Evolutionary conservation across 2,888 invertebrate species (phyloP).

Genomic region (Spicauda simplicius): DNA sequence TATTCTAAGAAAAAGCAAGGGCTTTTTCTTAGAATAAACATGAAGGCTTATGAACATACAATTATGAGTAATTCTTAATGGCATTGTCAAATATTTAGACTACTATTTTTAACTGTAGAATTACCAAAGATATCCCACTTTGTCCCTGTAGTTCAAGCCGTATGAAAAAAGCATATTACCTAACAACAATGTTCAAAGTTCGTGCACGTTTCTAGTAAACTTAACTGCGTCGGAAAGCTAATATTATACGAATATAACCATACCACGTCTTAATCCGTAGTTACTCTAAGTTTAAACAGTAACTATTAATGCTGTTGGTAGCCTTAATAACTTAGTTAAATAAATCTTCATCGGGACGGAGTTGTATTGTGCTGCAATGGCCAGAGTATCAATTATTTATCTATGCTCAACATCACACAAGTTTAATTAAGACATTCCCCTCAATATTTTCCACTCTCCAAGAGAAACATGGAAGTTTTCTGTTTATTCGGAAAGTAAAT

Average conservation of each 20-base stretch:
- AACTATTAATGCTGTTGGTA: not conserved
- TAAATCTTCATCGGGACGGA: constrained; percentile 19
- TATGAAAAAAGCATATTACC: too few species aligned
- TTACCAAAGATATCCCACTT: too few species aligned
- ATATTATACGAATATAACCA: not conserved
- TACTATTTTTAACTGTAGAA: too few species aligned
- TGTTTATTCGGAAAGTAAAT: constrained; percentile 58
- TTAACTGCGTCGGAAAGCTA: not conserved
- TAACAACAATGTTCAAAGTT: too few species aligned
- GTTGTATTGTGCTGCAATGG: constrained; percentile 8
- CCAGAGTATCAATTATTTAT: constrained; percentile 44
- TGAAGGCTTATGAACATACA: too few species aligned
- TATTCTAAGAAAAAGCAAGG: too few species aligned
- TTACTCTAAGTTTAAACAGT: not conserved
- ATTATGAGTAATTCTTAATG: too few species aligned
- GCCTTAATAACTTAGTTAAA: constrained; percentile 13
- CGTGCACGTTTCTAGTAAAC: too few species aligned
- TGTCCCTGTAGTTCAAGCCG: too few species aligned
- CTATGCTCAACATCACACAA: constrained; percentile 58
- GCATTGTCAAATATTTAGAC: too few species aligned
- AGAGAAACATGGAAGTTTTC: constrained; percentile 55
- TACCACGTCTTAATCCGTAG: not conserved
- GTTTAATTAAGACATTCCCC: constrained; percentile 68
- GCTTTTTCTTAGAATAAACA: too few species aligned
- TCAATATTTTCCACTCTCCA: constrained; percentile 54